A percentile compares a stretch with the other conserved stretches of the same genome.
phyloP scores from a whole-genome alignment of 2,797 vertebrate species.

The Acanthornis magna region DNA sequence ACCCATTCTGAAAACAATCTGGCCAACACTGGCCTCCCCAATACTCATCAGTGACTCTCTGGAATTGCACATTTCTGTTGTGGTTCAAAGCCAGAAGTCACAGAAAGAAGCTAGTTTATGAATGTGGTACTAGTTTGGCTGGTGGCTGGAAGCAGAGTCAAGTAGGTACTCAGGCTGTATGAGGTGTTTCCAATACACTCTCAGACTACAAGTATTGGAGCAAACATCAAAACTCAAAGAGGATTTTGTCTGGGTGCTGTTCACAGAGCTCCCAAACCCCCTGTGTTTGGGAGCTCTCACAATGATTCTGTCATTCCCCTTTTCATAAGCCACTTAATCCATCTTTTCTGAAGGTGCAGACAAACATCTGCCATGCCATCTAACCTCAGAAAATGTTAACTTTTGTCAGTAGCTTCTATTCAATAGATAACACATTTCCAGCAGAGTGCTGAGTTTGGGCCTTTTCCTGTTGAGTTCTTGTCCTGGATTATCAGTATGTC shows the following conservation, averaged over 20 bases:
- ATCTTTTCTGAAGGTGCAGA: not conserved
- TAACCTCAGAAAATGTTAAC: not conserved
- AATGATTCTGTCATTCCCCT: not conserved
- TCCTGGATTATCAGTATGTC: not conserved
- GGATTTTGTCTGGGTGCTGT: not conserved
- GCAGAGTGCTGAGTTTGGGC: not conserved
- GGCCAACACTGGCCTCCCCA: not conserved
- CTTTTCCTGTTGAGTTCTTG: not conserved
- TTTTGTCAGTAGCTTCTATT: not conserved
- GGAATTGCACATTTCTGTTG: not conserved
- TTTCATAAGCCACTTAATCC: not conserved
- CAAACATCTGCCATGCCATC: not conserved
- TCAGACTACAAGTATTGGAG: not conserved
- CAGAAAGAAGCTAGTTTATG: not conserved
- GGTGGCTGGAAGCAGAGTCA: not conserved
- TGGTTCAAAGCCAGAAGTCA: not conserved
- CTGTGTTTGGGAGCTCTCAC: not conserved
- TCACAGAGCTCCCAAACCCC: not conserved
- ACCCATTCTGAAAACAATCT: not conserved
- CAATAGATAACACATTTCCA: not conserved
- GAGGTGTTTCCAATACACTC: not conserved
- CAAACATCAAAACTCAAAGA: not conserved
- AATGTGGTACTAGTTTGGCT: not conserved
- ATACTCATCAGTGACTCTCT: not conserved
- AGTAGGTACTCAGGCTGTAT: not conserved